Base-by-base conservation (phyloP, 1,140 invertebrate species). In the Pemphigus obesinymphae region DNA sequence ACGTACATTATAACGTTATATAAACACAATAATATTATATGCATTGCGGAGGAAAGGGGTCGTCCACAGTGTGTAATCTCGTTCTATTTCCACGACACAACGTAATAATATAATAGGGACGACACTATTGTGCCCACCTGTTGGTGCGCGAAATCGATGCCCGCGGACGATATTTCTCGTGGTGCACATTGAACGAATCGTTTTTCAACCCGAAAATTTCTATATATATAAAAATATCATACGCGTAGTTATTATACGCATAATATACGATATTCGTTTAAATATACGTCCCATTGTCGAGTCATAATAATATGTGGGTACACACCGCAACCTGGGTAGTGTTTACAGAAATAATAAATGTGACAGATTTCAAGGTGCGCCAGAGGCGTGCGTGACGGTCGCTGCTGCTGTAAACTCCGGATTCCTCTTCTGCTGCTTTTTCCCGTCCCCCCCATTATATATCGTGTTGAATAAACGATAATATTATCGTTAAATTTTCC, bases 141-240 rank as follows among this genome's bases (percentile, higher is more conserved):
- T 80, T 80, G 76, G 76, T 80, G 76, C 76, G 76, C 76, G 26
- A 80, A 80, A 80, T 80, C 55, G 37, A 80, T 13, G 58, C 55
- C 76, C 3, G 26, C 34, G 15, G 55, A 58, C 8, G 8, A 78
- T 20, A 37, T 34, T 26, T 5, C 31, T 37, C 37, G 37, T 40
- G 4, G 37, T 40, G 37, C 37, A 40, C 37, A 40, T 40, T 4
- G 37, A 4, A 40, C 37, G 37, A 10, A 10, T 40, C 37, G 37
- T 5, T 40, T 40, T 40, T 40, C 10, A 10, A 40, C 4, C 4
- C 4, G 10, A 4, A 37, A 13, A 37, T 37, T n/a, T 37, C 63
- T 37, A 37, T 66, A 66, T 13, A 66, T 10, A 40, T 40, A 40
- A 5, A 40, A 5, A 40, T 10, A 40, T 40, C n/a, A 40, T 40